Evolutionary conservation across 2,113 vertebrate species (phyloP), one percentile per base, ranked within the genome.

Genomic region (Zeus faber): DNA sequence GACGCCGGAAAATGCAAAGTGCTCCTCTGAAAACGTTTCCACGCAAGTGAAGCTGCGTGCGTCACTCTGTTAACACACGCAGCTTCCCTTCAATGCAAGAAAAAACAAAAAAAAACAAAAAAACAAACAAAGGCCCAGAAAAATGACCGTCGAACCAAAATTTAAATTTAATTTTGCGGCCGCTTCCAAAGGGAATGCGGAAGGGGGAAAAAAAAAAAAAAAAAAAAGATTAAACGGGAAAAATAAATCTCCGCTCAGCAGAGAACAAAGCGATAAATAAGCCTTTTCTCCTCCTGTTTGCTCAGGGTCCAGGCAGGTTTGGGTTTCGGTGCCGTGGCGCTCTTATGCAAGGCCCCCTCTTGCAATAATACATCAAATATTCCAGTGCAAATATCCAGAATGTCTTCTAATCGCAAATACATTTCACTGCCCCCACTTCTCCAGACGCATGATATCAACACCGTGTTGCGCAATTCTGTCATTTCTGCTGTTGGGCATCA

Each of bases 371-470:
- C 26, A 63, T 61, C 29, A 71, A 26, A 65, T 41, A 58, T 44
- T 67, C 24, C 49, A 39, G 8, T 48, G 14, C 48, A 67, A 65
- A 72, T 50, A 62, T 47, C 5, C 39, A 55, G 17, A 48, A 62
- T 46, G 59, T 72, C 53, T 58, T 67, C 51, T 65, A 67, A 63
- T 62, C 40, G 40, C 24, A 72, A 72, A 74, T 61, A 65, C 35
- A 27, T 44, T n/a, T 25, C 39, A 25, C 27, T 35, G 26, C 23
- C 48, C 47, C 27, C 31, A 10, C 31, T 3, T 7, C 31, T 33
- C 31, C 64, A 64, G 63, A 70, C 53, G 57, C 27, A 45, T 1
- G 2, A 54, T 67, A 65, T 46, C 35, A 54, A 60, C 23, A 50
- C 2, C 23, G 13, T 58, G 23, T 62, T 67, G 56, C 45, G 54